Conservation (phyloP, 2,888 invertebrate genomes). For the Diogma glabrata region DNA sequence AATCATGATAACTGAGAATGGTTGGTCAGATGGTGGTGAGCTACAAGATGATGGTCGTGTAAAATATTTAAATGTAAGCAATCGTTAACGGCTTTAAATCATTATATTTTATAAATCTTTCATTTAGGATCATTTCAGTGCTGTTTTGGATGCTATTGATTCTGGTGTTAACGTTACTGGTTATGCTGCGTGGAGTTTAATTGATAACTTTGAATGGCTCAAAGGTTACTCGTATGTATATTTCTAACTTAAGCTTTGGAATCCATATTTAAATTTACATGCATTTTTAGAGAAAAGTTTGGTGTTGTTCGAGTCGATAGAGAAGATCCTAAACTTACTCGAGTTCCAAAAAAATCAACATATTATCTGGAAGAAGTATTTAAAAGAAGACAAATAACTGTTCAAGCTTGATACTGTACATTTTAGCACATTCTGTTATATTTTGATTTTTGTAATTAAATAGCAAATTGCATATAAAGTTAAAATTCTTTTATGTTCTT, state of each 20-base stretch:
- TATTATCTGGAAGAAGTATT: no score
- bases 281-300: no score
- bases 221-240: constrained; percentile 21
- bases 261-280: no score
- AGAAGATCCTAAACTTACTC: background rate
- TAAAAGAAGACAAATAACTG: no score
- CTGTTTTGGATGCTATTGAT: background rate
- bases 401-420: no score
- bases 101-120: no score
- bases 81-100: background rate
- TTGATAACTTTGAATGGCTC: constrained; percentile 1
- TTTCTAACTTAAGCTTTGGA: no score
- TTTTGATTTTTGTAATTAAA: no score
- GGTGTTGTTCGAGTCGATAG: background rate
- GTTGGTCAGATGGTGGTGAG: constrained; percentile 4
- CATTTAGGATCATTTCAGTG: background rate
- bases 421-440: no score
- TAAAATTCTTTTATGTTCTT: no score
- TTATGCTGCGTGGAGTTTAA: background rate
- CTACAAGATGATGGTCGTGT: background rate
- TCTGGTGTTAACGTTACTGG: background rate
- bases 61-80: constrained; percentile 15
- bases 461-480: no score
- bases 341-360: background rate
- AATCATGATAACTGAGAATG: constrained; percentile 1